phyloP scores from a whole-genome alignment of 2,113 vertebrate species.

The Tyrannus savana region DNA sequence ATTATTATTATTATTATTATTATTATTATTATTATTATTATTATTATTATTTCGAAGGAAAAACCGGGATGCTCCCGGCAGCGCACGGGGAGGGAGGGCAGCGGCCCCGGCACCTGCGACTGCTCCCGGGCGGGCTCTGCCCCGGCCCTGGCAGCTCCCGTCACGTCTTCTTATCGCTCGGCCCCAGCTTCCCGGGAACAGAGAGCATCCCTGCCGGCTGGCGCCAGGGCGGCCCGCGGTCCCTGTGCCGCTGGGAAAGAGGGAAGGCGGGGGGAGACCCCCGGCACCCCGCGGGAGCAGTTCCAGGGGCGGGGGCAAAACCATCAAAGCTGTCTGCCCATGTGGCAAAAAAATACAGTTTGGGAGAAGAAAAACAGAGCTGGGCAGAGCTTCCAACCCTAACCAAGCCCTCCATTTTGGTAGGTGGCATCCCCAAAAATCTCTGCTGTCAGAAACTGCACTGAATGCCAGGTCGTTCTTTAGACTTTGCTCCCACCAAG shows the following conservation, averaged over 20 bases:
- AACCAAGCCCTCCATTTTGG: not conserved
- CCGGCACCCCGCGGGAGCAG: not conserved
- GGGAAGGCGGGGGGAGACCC: no score
- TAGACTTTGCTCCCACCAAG: not conserved
- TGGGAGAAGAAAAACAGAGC: not conserved
- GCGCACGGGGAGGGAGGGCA: not conserved
- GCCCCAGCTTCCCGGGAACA: not conserved
- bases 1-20: no score
- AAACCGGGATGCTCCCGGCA: not conserved
- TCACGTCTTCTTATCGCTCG: not conserved
- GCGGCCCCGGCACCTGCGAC: not conserved
- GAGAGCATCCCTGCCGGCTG: not conserved
- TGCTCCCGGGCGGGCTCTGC: not conserved
- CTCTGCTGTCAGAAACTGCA: not conserved
- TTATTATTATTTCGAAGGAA: no score
- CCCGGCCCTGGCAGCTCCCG: not conserved
- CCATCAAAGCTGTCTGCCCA: not conserved
- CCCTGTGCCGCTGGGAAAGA: not conserved
- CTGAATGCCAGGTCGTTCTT: not conserved
- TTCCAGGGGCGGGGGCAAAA: no score
- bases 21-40: no score
- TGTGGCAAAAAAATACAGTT: not conserved
- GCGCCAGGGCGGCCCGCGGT: no score
- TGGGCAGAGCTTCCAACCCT: not conserved
- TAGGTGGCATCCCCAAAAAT: not conserved